Base-by-base conservation (phyloP, 64 coral and sea anemone genomes). In the Pachyseris speciosa region DNA sequence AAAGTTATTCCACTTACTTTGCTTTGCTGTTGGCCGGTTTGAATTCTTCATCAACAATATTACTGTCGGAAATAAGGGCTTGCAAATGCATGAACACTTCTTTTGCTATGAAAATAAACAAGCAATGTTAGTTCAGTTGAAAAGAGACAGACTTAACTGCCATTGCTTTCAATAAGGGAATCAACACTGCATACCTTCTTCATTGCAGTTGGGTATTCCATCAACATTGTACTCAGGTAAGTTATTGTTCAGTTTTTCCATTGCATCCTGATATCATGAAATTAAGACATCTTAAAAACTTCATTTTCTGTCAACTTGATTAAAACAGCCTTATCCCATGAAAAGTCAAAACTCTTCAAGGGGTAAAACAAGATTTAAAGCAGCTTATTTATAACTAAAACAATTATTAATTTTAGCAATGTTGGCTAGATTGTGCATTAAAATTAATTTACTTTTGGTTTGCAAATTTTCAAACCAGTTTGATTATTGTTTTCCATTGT, bases 61-160 rank as follows among this genome's bases (percentile, higher is more conserved):
- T 59, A 78, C 77, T 89, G 26, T 96, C 90, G 31, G 68, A 84
- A 38, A 96, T 72, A 22, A 93, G 50, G 17, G 83, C 65, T 63
- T 70, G 71, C 30, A 96, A 83, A 15, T 96, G 78, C 7, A 64
- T 68, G 75, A 96, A 93, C 1, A 93, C 91, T 33, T 77, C 72
- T 77, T 89, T 96, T 34, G 94, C 94, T 96, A 16, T 45, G 29
- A 33, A 63, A 41, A 91, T 8, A 59, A 19, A 94, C 57, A 69
- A 30, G n/a, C 12, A 87, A 20, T 9, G 34, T 24, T 22, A 50
- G 13, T 30, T 12, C 19, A 16, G 29, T 41, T 39, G 38, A 12
- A 6, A 58, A 3, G 2, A 45, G 4, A 45, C 11, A 4, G 4
- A 11, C 43, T 4, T 45, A 45, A 45, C 4, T 45, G 43, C 22